Conservation (phyloP, 1,140 invertebrate species). For the Melitaea cinxia region DNA sequence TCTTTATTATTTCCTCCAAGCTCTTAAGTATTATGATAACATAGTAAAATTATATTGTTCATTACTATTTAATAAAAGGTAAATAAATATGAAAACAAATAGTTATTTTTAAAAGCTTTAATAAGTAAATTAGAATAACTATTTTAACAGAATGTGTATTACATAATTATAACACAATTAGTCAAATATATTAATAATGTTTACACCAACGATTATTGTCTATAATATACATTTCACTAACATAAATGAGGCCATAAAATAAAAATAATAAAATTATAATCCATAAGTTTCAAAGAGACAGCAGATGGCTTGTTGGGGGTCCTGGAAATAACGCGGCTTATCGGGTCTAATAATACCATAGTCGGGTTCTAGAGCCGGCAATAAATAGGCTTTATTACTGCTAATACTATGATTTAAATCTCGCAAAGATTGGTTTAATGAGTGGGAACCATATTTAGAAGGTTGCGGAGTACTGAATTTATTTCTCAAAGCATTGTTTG, state of each 20-base stretch:
- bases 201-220: slow-evolving; percentile 12
- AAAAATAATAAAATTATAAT: slow-evolving; percentile 45
- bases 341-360: slow-evolving; percentile 67
- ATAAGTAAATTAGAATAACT: not conserved
- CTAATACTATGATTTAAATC: slow-evolving; percentile 50
- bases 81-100: not conserved
- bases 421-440: slow-evolving; percentile 45
- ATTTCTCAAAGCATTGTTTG: slow-evolving; percentile 46
- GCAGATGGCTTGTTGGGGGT: slow-evolving; percentile 71
- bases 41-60: too few species aligned
- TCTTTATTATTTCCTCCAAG: too few species aligned
- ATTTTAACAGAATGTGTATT: slow-evolving; percentile 1
- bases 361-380: slow-evolving; percentile 70
- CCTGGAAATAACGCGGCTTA: slow-evolving; percentile 72
- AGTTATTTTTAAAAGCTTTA: not conserved
- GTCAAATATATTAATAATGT: slow-evolving; percentile 11
- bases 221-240: slow-evolving; percentile 13
- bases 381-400: slow-evolving; percentile 31
- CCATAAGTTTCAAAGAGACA: slow-evolving; percentile 69
- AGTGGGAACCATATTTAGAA: slow-evolving; percentile 43
- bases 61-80: too few species aligned
- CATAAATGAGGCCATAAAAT: slow-evolving; percentile 17
- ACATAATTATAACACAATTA: slow-evolving; percentile 6
- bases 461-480: slow-evolving; percentile 55
- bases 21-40: too few species aligned